These are phyloP conservation scores for Neosilurus mollespiculum DNA, from an alignment of 2,797 vertebrate genomes.

Conservation along the genomic window DNA sequence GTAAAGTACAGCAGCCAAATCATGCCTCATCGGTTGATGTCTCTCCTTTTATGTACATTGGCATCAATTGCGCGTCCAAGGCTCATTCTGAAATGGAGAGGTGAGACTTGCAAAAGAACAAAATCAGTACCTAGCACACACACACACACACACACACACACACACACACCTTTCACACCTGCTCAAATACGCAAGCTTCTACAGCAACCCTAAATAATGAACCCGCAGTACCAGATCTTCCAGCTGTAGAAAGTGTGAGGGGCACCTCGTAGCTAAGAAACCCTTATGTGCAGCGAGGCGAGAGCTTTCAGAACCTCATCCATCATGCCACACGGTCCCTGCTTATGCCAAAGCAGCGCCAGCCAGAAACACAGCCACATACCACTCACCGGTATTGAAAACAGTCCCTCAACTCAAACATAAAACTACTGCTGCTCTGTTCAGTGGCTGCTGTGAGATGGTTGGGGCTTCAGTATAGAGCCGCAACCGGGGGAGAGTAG, in stretches of 20 bases:
- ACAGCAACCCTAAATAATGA: conserved; percentile 42
- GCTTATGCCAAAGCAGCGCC: conserved; percentile 19
- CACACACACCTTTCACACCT: conserved; percentile 8
- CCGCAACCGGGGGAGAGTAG: neutral
- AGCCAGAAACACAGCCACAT: conserved; percentile 47
- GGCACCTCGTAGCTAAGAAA: conserved; percentile 25
- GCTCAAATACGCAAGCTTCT: conserved; percentile 5
- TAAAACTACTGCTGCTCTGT: conserved; percentile 29
- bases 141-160: neutral
- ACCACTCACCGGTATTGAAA: conserved; percentile 42
- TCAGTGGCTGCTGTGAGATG: conserved; percentile 14
- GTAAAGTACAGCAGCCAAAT: conserved; percentile 42
- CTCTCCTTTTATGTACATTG: conserved; percentile 54
- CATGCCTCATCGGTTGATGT: conserved; percentile 47
- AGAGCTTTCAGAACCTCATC: conserved; percentile 58
- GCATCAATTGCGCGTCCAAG: conserved; percentile 20
- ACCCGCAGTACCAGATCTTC: conserved; percentile 41
- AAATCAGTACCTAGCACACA: neutral
- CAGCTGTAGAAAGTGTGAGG: conserved; percentile 25
- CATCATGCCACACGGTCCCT: conserved; percentile 37
- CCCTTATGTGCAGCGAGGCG: conserved; percentile 34
- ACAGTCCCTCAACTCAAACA: conserved; percentile 47
- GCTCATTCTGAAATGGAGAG: conserved; percentile 25
- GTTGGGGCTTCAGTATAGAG: conserved; percentile 5
- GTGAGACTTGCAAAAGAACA: conserved; percentile 18